Base-by-base conservation (phyloP, 2,113 vertebrate species). In the Rhinoptilus africanus region DNA sequence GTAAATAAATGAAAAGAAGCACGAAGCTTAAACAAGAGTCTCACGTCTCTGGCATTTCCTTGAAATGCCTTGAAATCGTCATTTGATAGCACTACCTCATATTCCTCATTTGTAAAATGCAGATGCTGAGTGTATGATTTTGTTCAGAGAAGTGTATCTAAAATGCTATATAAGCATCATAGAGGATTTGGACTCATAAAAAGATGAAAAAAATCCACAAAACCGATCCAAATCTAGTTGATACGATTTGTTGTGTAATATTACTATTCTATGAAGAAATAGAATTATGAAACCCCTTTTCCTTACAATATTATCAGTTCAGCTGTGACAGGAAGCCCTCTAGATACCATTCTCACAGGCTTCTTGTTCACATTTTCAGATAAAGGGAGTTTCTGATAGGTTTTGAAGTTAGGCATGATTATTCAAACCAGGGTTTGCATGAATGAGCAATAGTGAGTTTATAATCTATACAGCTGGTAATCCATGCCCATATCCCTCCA, bases 401-500 rank as follows among this genome's bases (percentile, higher is more conserved):
- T 86, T 89, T 92, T 91, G 80, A 95, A 90, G 75, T 69, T 74
- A 85, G 45, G 37, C 59, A 48, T 83, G 77, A 85, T 95, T 96
- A 96, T 96, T 95, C 88, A 96, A 95, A 93, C 77, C 3, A 4
- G 66, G 96, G 79, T 93, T 88, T 96, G 84, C 83, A 84, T 95
- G 96, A 96, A 88, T 88, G 68, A 96, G 94, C 92, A 96, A 96
- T 92, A 86, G 59, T 78, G 72, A 95, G 24, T 94, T 96, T 91
- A 74, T 93, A 89, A 95, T 75, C 83, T 84, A 50, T 76, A 84
- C 78, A 94, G 60, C 88, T 92, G 80, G 84, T 91, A 96, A 93
- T 94, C 90, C 84, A 59, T 68, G 76, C 32, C 71, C 8, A 11
- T 89, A 89, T 85, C 41, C 75, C 41, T 85, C 67, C 76, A 90